phyloP scores from a whole-genome alignment of 2,888 invertebrate genomes.

The Phytoseiulus persimilis region DNA sequence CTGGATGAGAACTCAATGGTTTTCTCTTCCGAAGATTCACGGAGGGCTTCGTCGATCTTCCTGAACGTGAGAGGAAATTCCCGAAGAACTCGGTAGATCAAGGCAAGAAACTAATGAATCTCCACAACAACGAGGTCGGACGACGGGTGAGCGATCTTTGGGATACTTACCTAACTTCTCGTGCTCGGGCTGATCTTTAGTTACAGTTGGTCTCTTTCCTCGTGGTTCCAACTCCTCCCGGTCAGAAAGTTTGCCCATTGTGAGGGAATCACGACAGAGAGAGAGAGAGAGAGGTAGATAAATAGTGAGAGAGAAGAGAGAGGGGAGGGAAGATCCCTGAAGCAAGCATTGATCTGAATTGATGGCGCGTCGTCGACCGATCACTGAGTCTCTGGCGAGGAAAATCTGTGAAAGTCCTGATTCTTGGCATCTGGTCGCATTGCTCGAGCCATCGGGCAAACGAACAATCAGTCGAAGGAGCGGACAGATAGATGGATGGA shows the following conservation, averaged over 20 bases:
- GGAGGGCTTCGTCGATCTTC: slow-evolving; percentile 83
- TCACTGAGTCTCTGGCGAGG: too few relatives aligned
- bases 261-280: too few relatives aligned
- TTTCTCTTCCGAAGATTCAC: slow-evolving; percentile 63
- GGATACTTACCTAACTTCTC: background rate
- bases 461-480: background rate
- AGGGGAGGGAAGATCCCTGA: too few relatives aligned
- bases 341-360: too few relatives aligned
- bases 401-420: background rate
- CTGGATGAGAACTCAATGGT: too few relatives aligned
- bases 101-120: slow-evolving; percentile 83
- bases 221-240: too few relatives aligned
- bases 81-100: slow-evolving; percentile 72
- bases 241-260: too few relatives aligned
- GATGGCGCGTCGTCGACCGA: too few relatives aligned
- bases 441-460: background rate
- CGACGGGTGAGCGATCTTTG: slow-evolving; percentile 64
- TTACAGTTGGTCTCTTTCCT: too few relatives aligned
- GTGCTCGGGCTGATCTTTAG: too few relatives aligned
- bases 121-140: slow-evolving; percentile 97
- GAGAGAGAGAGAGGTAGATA: too few relatives aligned
- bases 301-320: too few relatives aligned
- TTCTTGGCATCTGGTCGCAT: background rate
- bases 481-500: background rate
- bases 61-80: slow-evolving; percentile 70